phyloP scores from a whole-genome alignment of 64 coral and sea anemone genomes.

The Montipora efflorescens region DNA sequence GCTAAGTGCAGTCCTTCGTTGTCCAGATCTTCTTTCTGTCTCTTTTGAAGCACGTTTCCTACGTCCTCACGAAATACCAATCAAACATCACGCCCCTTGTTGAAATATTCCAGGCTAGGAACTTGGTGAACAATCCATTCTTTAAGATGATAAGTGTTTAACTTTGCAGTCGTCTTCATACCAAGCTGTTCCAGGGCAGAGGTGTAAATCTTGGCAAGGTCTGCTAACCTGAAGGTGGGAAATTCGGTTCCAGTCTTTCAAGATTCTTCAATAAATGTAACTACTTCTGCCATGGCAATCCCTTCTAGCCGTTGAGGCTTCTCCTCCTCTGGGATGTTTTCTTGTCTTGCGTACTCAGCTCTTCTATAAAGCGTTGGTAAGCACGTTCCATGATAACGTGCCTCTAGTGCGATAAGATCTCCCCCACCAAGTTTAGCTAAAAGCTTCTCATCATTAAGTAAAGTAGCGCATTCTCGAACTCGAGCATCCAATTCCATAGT shows the following conservation, averaged over 20 bases:
- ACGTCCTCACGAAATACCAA: constrained; percentile 38
- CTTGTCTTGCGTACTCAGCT: no score
- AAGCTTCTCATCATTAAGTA: no score
- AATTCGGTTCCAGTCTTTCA: background rate
- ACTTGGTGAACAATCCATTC: constrained; percentile 43
- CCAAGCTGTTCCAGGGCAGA: constrained; percentile 24
- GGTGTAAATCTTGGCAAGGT: constrained; percentile 56
- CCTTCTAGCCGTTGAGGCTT: background rate
- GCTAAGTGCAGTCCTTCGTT: constrained; percentile 46
- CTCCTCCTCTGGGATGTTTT: no score
- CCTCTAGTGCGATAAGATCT: no score
- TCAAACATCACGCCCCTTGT: constrained; percentile 39
- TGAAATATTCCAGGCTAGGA: constrained; percentile 44
- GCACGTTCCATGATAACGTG: no score
- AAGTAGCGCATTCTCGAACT: no score
- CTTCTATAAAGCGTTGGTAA: no score
- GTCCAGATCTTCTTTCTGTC: constrained; percentile 42
- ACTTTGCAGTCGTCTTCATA: background rate
- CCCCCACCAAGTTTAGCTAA: no score
- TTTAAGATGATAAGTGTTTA: constrained; percentile 25
- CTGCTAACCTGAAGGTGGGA: constrained; percentile 18
- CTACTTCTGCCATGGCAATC: constrained; percentile 5
- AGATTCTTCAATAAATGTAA: constrained; percentile 14
- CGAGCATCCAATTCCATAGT: no score
- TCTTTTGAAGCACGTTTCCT: constrained; percentile 17